Evolutionary conservation across 2,888 invertebrate genomes (phyloP), one percentile per base, ranked within the genome.

Genomic region (Pterostichus madidus): DNA sequence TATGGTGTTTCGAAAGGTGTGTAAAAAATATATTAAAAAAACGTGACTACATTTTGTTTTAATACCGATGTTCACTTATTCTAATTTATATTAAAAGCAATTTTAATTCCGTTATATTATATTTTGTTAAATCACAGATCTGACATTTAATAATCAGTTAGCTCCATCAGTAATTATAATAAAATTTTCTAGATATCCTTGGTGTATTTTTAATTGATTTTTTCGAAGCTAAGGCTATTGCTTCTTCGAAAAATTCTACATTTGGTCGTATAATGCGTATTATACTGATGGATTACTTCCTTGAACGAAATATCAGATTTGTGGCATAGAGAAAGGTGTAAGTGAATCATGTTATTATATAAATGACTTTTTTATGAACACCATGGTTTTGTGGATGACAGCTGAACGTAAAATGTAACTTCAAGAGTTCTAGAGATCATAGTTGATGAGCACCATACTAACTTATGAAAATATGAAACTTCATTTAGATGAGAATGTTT

Each of bases 381-480:
- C 80, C 80, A 80, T 80, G 80, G 80, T 80, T 80, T 80, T 71
- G 68, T 71, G 68, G 68, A 71, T 71, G 68, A 71, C 68, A 71
- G 68, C 68, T 49, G 39, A 75, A 75, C 75, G 32, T 49, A 75
- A 75, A 24, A 75, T 46, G 73, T 49, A 73, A 59, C 13, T 59
- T 71, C 32, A 64, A 71, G 68, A 71, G 44, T 39, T 71, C 68
- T 71, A 71, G 44, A 71, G 56, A 75, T 75, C 24, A 49, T 24
- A 44, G 46, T 39, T 53, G 44, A 75, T 75, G 59, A 82, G 82
- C 82, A 82, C 82, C 82, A 82, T 76, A 82, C 76, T 59, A 61
- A 82, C 44, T 82, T 82, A 82, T 76, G 82, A 82, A 82, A 82
- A 76, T 82, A 82, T 82, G 75, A 82, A 76, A 81, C 39, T 52